Evolutionary conservation across 2,888 invertebrate genomes (phyloP).

Genomic region (Andrena marginata): DNA sequence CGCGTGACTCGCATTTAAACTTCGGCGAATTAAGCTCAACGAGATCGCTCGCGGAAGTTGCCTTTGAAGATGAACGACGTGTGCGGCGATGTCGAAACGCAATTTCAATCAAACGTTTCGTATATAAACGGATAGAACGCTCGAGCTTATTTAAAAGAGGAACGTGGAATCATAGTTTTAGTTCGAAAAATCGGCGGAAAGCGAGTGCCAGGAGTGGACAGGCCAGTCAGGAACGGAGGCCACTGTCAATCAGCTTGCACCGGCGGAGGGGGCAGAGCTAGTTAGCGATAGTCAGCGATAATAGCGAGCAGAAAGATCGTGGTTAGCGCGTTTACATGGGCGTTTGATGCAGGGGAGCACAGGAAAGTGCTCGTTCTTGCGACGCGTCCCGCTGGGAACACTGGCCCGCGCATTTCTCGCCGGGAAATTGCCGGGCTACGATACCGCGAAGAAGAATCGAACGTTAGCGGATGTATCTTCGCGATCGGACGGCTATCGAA

Average conservation of each 20-base stretch:
- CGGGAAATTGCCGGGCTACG: neutral
- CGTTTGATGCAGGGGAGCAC: constrained; percentile 28
- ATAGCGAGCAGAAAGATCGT: constrained; percentile 51
- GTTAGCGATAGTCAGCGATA: constrained; percentile 60
- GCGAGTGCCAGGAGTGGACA: constrained; percentile 2
- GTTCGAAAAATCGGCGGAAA: neutral
- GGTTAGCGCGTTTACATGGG: constrained; percentile 43
- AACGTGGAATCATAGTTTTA: too few species aligned
- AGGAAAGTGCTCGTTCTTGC: constrained; percentile 16
- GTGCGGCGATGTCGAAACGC: too few species aligned
- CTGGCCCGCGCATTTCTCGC: neutral
- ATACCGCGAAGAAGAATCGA: too few species aligned
- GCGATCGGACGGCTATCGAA: too few species aligned
- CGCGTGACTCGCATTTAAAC: too few species aligned
- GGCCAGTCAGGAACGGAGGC: constrained; percentile 48
- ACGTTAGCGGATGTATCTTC: too few species aligned
- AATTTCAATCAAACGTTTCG: too few species aligned
- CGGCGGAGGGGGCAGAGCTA: constrained; percentile 51
- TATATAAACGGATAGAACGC: too few species aligned
- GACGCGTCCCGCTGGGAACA: neutral
- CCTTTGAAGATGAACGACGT: too few species aligned
- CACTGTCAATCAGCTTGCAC: constrained; percentile 64
- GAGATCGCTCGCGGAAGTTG: too few species aligned
- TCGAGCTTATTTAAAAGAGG: too few species aligned
- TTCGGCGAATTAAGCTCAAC: too few species aligned